phyloP scores from a whole-genome alignment of 2,113 vertebrate species.

The Pteronura brasiliensis region DNA sequence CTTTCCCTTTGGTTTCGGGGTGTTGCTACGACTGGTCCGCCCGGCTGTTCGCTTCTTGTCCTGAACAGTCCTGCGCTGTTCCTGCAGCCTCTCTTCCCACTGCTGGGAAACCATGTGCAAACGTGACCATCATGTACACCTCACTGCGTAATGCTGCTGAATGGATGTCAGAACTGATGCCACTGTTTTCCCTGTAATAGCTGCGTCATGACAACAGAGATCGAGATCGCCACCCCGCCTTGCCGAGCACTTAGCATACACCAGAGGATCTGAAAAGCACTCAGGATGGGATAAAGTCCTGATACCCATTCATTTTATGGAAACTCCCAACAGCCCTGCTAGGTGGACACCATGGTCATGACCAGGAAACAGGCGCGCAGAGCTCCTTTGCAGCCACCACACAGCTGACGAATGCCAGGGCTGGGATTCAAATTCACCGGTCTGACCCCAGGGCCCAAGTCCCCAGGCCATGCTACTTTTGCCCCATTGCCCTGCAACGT shows the following conservation, averaged over 20 bases:
- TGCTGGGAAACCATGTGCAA: constrained; percentile 76
- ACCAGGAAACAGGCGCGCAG: background rate
- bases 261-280: background rate
- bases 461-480: background rate
- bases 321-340: background rate
- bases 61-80: constrained; percentile 75
- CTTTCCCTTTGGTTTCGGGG: constrained; percentile 77
- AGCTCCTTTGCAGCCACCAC: background rate
- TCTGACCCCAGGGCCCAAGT: background rate
- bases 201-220: background rate
- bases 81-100: constrained; percentile 88
- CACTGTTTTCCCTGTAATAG: background rate
- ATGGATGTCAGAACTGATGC: background rate
- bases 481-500: background rate
- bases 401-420: background rate
- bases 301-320: background rate
- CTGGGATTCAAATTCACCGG: background rate
- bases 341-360: background rate
- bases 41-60: constrained; percentile 80
- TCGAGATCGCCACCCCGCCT: fast-evolving
- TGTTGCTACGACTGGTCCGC: constrained; percentile 79
- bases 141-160: background rate
- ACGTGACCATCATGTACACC: background rate
- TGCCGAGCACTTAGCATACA: background rate
- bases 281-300: background rate